Evolutionary conservation across 2,113 vertebrate genomes (phyloP).

Genomic region (Brienomyrus longianalis): DNA sequence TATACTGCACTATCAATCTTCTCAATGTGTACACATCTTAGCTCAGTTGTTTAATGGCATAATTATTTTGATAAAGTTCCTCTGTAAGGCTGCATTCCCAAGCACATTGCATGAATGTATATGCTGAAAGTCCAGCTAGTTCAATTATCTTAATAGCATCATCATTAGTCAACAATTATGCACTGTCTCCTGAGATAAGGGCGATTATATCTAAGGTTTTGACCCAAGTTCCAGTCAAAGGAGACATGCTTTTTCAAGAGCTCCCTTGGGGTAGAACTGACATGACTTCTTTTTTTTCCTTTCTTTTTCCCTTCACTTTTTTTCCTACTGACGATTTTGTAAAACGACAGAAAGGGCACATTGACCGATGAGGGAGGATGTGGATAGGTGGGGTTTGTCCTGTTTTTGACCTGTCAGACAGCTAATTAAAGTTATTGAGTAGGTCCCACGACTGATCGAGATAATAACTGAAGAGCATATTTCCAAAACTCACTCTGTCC

Average conservation of each 20-base stretch:
- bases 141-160: constrained; percentile 1
- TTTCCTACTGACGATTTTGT: neutral
- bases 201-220: neutral
- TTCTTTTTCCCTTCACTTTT: neutral
- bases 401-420: neutral
- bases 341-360: neutral
- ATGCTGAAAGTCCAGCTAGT: neutral
- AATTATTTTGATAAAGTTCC: neutral
- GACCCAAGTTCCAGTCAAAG: neutral
- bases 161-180: neutral
- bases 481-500: neutral
- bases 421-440: neutral
- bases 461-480: neutral
- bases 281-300: constrained; percentile 22
- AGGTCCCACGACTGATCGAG: neutral
- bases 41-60: neutral
- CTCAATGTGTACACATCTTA: neutral
- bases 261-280: neutral
- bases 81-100: neutral
- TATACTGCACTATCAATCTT: neutral
- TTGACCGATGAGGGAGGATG: neutral
- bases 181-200: constrained; percentile 2
- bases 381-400: neutral
- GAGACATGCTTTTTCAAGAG: neutral
- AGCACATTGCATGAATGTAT: neutral